Conservation (phyloP, 1,140 invertebrate genomes). For the Orchesella cincta region DNA sequence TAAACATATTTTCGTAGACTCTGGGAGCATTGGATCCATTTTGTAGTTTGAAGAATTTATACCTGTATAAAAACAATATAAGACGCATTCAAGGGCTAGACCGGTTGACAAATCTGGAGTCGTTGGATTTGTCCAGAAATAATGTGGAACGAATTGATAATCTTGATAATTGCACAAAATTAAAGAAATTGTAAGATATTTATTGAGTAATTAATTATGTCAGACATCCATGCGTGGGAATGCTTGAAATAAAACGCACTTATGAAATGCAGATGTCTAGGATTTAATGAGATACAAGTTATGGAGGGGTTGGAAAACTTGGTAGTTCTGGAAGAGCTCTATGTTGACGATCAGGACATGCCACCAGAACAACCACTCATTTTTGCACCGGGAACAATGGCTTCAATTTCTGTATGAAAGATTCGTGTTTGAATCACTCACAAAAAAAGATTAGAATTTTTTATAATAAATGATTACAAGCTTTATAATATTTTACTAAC, state of each 20-base stretch:
- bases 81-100: constrained; percentile 63
- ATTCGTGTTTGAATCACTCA: no score
- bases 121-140: constrained; percentile 71
- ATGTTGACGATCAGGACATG: constrained; percentile 68
- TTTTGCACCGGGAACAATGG: constrained; percentile 66
- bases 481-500: not conserved
- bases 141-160: constrained; percentile 67
- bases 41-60: constrained; percentile 55
- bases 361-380: constrained; percentile 62
- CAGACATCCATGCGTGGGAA: no score
- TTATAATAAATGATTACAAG: no score
- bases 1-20: constrained; percentile 11
- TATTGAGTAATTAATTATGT: no score
- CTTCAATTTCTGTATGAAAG: constrained; percentile 63
- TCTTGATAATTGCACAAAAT: constrained; percentile 61
- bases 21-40: constrained; percentile 12
- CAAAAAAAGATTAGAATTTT: no score
- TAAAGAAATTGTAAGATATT: constrained; percentile 64
- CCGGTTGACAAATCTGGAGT: constrained; percentile 62
- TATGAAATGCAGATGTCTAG: constrained; percentile 57
- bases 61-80: constrained; percentile 70
- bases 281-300: constrained; percentile 67
- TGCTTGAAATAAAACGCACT: no score
- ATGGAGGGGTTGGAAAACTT: constrained; percentile 68
- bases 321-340: constrained; percentile 64